Base-by-base conservation (phyloP, 2,797 vertebrate species). In the Hydrocynus forskahlii region DNA sequence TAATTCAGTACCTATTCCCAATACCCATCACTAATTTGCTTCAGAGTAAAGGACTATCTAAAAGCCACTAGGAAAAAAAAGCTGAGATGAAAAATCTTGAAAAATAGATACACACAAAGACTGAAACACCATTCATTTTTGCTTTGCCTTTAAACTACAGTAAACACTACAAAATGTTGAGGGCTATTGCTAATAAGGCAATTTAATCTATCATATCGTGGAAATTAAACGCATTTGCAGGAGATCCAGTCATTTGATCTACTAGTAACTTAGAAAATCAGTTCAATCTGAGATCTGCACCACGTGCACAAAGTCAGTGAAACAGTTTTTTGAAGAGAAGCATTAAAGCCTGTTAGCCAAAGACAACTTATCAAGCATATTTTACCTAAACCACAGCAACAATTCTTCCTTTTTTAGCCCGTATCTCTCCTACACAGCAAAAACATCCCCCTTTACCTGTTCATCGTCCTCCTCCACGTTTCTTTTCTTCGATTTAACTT, bases 401-500 rank as follows among this genome's bases (percentile, higher is more conserved):
- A 50, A 19, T 5, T 55, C 17, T 5, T 6, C 19, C 8, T n/a
- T 7, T n/a, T 55, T 12, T 16, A 54, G 16, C 16, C 4, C 52
- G 3, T 13, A n/a, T 25, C 9, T 40, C 6, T 14, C 9, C 43
- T 45, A 38, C 3, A 25, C 16, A 55, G 38, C 43, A 8, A 50
- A 55, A 17, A 0, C n/a, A 48, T 0, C 17, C 1, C 0, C 9
- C 59, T 69, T 43, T 79, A 86, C 80, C 29, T 86, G 75, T 4
- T 84, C 83, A 40, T 66, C 78, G 0, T 85, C 83, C 10, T 85
- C 78, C 2, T 79, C 84, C 2, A 79, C 84, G 4, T 78, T 89
- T 76, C 89, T 86, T 88, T 89, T 92, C 70, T 87, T 92, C 25
- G 69, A 66, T 66, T 78, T 85, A 14, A 79, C 78, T 83, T 86